Conservation (phyloP, 2,797 vertebrate species). For the Eidolon dupreanum region DNA sequence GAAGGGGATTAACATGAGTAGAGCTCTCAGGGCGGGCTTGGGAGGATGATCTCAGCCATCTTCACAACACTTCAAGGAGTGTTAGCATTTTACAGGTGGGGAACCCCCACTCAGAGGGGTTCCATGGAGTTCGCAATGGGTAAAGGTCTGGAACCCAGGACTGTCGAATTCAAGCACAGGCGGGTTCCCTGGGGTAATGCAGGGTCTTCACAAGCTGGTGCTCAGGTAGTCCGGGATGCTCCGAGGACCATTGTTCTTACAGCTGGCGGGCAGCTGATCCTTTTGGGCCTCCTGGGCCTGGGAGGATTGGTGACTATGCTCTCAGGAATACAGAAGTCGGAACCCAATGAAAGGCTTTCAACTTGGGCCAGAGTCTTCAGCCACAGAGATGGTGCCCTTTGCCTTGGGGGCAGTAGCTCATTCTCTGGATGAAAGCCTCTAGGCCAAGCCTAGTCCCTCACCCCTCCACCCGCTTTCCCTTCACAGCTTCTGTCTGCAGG, state of each 20-base stretch:
- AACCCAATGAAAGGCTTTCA: conserved; percentile 73
- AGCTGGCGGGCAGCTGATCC: conserved; percentile 44
- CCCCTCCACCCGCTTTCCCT: not conserved
- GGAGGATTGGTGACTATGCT: conserved; percentile 76
- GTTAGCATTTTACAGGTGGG: not conserved
- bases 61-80: not conserved
- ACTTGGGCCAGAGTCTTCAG: not conserved
- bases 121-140: not conserved
- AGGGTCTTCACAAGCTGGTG: not conserved
- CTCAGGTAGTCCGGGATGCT: not conserved
- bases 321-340: conserved; percentile 64
- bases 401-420: not conserved
- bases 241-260: not conserved
- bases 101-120: not conserved
- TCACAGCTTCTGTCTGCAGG: not conserved
- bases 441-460: not conserved
- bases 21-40: not conserved
- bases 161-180: not conserved
- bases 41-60: not conserved
- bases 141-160: not conserved
- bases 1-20: not conserved
- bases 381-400: not conserved
- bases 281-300: conserved; percentile 67
- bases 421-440: not conserved
- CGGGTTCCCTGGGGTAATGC: not conserved